Evolutionary conservation across 2,797 vertebrate genomes (phyloP).

Genomic region (Chelon auratus): DNA sequence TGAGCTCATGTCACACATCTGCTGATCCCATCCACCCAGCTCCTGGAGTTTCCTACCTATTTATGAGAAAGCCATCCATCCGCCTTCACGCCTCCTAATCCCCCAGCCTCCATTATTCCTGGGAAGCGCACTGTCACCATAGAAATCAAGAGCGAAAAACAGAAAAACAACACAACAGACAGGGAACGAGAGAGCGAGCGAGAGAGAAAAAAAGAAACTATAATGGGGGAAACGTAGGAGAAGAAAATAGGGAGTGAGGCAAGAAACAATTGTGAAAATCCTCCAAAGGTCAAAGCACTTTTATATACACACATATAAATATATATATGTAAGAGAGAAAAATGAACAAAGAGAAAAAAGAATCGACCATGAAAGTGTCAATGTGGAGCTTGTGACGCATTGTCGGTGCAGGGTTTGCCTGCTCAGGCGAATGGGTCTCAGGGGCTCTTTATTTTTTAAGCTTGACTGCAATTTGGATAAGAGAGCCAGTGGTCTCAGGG

Average conservation of each 20-base stretch:
- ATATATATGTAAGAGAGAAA: slow-evolving; percentile 25
- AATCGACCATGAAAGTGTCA: slow-evolving; percentile 80
- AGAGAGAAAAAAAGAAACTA: slow-evolving; percentile 27
- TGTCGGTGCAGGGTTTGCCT: slow-evolving; percentile 76
- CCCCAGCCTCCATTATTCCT: slow-evolving; percentile 84
- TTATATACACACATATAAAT: slow-evolving; percentile 6
- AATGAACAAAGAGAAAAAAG: slow-evolving; percentile 63
- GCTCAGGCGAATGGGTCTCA: slow-evolving; percentile 80
- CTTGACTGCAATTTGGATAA: slow-evolving; percentile 84
- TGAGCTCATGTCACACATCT: slow-evolving; percentile 82
- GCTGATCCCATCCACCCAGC: slow-evolving; percentile 81
- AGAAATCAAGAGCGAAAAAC: slow-evolving; percentile 83
- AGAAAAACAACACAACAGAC: slow-evolving; percentile 85
- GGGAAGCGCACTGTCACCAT: slow-evolving; percentile 85
- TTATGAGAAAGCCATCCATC: slow-evolving; percentile 86
- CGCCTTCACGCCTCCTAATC: slow-evolving; percentile 84
- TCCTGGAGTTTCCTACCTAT: slow-evolving; percentile 86
- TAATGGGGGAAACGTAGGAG: slow-evolving; percentile 48
- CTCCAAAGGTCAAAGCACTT: slow-evolving; percentile 76
- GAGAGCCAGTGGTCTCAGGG: slow-evolving; percentile 74
- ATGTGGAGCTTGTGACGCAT: slow-evolving; percentile 84
- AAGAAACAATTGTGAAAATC: slow-evolving; percentile 80
- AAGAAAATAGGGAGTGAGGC: slow-evolving; percentile 59
- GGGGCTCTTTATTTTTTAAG: slow-evolving; percentile 87
- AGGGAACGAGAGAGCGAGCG: slow-evolving; percentile 32